Evolutionary conservation across 2,797 vertebrate genomes (phyloP), one percentile per base, ranked within the genome.

Genomic region (Cryptoprocta ferox): DNA sequence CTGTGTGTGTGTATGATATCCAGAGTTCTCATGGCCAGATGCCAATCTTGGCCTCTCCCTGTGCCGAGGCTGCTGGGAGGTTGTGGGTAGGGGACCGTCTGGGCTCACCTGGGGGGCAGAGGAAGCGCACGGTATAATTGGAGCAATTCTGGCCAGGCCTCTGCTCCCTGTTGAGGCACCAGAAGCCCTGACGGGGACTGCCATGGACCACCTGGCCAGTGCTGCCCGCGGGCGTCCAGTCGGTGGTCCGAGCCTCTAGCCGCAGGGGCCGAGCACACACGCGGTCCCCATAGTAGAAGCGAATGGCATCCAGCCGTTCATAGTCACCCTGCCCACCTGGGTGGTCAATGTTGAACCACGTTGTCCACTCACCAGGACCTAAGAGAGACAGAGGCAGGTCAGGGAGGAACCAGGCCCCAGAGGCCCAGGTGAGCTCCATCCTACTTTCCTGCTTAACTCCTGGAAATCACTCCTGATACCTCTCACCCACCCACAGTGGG

Each of bases 311-410:
- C 97, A 99, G 98, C 92, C 99, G 99, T 95, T 99, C 99, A 0
- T 99, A 99, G 98, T 99, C 99, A 11, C 99, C 99, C 32, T 98
- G 98, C 21, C 99, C 99, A 8, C 99, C 99, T 0, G 99, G 99
- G 95, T 99, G 99, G 97, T 99, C 99, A 5, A 99, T 98, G 87
- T 99, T 99, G 97, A 99, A 99, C 99, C 99, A 99, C 0, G 99
- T 98, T 14, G 99, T 99, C 99, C 99, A 99, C 82, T 99, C 98
- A 2, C 98, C 98, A 45, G 98, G 98, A 89, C 98, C 99, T 99
- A 91, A 86, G 76, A n/a, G 94, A 93, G 21, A 93, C 19, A 89
- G 83, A 96, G 80, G 15, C 35, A 48, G 26, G 15, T 50, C 45
- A 50, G 70, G 56, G 24, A n/a, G 56, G n/a, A 80, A 68, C 45